Percentiles rank a stretch among this genome's conserved stretches.
These are phyloP conservation scores for Elaphurus davidianus DNA, from an alignment of 2,113 vertebrate species.

Conservation along the genomic window DNA sequence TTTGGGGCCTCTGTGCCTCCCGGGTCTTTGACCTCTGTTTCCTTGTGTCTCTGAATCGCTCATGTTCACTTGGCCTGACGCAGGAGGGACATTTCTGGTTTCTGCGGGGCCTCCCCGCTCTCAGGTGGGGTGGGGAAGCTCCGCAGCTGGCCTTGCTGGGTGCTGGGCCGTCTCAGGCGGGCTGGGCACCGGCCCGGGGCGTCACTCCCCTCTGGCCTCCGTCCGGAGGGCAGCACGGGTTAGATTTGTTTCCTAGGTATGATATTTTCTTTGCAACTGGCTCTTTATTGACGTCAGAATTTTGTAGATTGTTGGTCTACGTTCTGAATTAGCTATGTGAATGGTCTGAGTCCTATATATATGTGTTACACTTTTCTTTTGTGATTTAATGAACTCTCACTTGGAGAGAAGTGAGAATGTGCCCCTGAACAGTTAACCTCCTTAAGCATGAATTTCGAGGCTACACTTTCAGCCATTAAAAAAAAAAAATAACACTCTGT, in stretches of 20 bases:
- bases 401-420: not conserved
- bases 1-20: not conserved
- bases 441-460: not conserved
- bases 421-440: not conserved
- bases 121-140: fast-evolving
- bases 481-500: not conserved
- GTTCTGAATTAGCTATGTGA: not conserved
- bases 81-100: fast-evolving
- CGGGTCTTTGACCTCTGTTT: fast-evolving
- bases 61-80: fast-evolving
- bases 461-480: not conserved
- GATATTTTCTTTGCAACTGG: not conserved
- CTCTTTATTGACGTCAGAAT: not conserved
- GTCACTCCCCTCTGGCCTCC: fast-evolving
- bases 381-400: not conserved
- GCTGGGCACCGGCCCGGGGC: fast-evolving
- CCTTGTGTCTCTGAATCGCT: not conserved
- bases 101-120: not conserved
- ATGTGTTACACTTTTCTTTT: not conserved
- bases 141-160: fast-evolving
- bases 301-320: not conserved
- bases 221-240: fast-evolving
- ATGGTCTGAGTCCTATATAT: fast-evolving
- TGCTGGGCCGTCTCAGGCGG: not conserved
- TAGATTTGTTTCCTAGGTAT: fast-evolving